Base-by-base conservation (phyloP, 2,113 vertebrate species). In the Anguilla japonica region DNA sequence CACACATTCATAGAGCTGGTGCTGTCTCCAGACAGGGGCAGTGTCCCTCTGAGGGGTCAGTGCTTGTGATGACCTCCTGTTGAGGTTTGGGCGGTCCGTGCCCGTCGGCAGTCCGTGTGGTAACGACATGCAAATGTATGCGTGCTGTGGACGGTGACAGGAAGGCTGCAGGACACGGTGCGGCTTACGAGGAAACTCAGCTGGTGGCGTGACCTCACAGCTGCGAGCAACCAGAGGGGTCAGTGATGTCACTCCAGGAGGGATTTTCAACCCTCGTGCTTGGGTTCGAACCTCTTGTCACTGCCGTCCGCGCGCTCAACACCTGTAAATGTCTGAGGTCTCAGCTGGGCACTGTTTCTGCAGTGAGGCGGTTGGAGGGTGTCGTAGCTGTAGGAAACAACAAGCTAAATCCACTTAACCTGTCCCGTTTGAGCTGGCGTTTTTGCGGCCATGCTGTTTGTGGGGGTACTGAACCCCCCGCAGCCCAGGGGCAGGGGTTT, bases 121-220 rank as follows among this genome's bases (percentile, higher is more conserved):
- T 84, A 94, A 95, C 94, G 91, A 94, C 87, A 95, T 95, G 94
- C 93, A 94, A 94, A 95, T 95, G 84, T 92, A 90, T 87, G 88
- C 84, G 89, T 90, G 84, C 60, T 82, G 93, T 90, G 93, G 91
- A 91, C 90, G 91, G 82, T 86, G 87, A 88, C 91, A 83, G 87
- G 79, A 79, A 20, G 89, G 88, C 88, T 87, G 88, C 90, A 75
- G 88, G 90, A 91, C 87, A 87, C 88, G 88, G 91, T 85, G 83
- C 5, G 88, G 91, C 89, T 89, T 82, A 91, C 85, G 85, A 16
- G 83, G 90, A 93, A 93, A 92, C 79, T 85, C 89, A 83, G 88
- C 89, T 91, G 91, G 95, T 92, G 91, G 93, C 92, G 90, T 87
- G 91, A 93, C 94, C 94, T 94, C 93, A 92, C 89, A 79, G 91